Evolutionary conservation across 2,888 invertebrate species (phyloP).

Genomic region (Oligia latruncula): DNA sequence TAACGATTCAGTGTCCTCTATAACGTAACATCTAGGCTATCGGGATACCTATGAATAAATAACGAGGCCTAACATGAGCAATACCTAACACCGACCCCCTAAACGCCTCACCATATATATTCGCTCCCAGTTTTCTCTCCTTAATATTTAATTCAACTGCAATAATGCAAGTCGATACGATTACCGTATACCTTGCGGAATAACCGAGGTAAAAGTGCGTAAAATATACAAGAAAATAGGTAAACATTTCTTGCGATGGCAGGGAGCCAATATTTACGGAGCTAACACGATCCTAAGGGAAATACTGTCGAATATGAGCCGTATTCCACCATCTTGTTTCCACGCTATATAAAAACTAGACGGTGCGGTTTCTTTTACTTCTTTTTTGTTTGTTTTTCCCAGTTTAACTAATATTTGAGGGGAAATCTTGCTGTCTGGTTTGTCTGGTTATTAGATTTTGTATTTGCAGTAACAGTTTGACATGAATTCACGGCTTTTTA

Average conservation of each 20-base stretch:
- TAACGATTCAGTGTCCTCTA: constrained; percentile 2
- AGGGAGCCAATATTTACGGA: constrained; percentile 73
- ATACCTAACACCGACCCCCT: constrained; percentile 15
- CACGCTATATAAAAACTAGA: constrained; percentile 58
- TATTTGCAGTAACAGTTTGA: constrained; percentile 10
- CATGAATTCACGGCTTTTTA: not conserved
- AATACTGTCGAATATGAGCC: constrained; percentile 77
- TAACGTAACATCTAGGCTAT: not conserved
- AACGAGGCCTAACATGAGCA: constrained; percentile 24
- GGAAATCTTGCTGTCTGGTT: constrained; percentile 16
- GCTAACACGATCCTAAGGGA: constrained; percentile 73
- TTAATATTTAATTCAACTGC: constrained; percentile 62
- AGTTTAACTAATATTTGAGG: constrained; percentile 32
- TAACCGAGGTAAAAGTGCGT: constrained; percentile 62
- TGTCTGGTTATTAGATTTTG: constrained; percentile 24
- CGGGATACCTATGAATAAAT: constrained; percentile 29
- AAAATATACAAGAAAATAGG: constrained; percentile 64
- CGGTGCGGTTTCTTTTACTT: constrained; percentile 34
- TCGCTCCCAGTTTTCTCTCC: constrained; percentile 6
- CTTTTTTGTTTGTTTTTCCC: constrained; percentile 47
- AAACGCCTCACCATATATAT: constrained; percentile 28
- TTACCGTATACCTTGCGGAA: constrained; percentile 58
- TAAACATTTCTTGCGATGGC: constrained; percentile 65
- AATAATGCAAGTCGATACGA: constrained; percentile 60
- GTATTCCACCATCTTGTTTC: constrained; percentile 56